These are phyloP conservation scores for Agapetus fuscipes DNA, from an alignment of 2,888 invertebrate genomes.

Conservation along the genomic window DNA sequence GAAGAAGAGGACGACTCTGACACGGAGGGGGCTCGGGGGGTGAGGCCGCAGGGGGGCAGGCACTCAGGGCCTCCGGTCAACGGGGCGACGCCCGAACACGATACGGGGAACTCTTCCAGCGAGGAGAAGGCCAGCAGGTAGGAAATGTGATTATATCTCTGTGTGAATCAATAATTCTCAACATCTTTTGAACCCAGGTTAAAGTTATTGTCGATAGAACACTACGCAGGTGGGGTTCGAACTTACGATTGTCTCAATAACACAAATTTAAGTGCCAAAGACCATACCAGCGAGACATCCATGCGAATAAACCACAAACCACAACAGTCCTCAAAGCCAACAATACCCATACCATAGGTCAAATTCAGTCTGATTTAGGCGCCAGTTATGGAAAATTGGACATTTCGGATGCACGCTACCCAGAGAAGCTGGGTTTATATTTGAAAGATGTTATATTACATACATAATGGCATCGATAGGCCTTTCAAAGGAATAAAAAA, in stretches of 20 bases:
- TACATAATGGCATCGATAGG: not conserved
- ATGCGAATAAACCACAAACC: too few species aligned
- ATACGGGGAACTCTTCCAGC: conserved; percentile 18
- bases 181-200: too few species aligned
- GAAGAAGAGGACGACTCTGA: conserved; percentile 41
- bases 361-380: not conserved
- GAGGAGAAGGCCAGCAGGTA: conserved; percentile 19
- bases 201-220: too few species aligned
- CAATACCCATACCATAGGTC: not conserved
- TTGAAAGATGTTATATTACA: too few species aligned
- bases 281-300: too few species aligned
- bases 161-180: too few species aligned
- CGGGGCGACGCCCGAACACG: conserved; percentile 4
- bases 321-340: not conserved
- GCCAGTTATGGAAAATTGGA: not conserved
- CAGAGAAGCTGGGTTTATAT: not conserved
- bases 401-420: not conserved
- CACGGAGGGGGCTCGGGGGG: conserved; percentile 25
- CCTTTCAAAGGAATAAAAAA: not conserved
- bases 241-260: too few species aligned
- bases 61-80: not conserved
- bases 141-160: too few species aligned
- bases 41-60: not conserved
- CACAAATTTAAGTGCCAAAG: too few species aligned
- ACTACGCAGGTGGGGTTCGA: too few species aligned